Conservation (phyloP, 1,140 invertebrate genomes). For the Nephila pilipes region DNA sequence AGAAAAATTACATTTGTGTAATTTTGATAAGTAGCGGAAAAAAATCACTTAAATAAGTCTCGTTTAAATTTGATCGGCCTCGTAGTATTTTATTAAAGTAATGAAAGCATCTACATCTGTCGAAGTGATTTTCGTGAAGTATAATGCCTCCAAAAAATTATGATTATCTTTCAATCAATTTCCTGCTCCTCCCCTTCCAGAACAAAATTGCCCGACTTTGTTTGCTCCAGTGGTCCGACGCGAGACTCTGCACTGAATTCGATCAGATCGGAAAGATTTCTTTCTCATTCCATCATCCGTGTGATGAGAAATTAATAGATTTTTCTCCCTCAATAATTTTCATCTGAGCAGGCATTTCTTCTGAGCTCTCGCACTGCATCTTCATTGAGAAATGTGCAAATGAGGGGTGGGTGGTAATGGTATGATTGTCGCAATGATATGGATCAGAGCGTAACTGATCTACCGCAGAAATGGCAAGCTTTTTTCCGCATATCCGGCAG, state of each 20-base stretch:
- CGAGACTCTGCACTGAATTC: not conserved
- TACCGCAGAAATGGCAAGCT: not conserved
- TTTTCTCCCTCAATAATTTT: not conserved
- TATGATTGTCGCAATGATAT: not conserved
- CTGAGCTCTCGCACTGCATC: not conserved
- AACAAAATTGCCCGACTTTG: not conserved
- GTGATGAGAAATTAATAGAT: constrained; percentile 34
- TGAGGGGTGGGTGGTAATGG: not conserved
- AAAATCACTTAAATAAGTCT: too few species aligned
- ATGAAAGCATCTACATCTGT: too few species aligned
- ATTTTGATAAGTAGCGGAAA: too few species aligned
- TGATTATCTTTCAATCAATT: not conserved
- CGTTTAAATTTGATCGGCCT: too few species aligned
- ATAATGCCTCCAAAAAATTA: not conserved
- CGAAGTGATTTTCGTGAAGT: too few species aligned
- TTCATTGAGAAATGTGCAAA: not conserved
- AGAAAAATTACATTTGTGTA: too few species aligned
- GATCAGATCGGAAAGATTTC: not conserved
- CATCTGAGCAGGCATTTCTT: not conserved
- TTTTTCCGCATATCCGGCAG: constrained; percentile 7
- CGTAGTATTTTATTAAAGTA: too few species aligned
- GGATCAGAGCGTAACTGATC: not conserved
- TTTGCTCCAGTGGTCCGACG: not conserved
- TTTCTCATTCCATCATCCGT: not conserved
- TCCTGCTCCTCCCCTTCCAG: not conserved